These are phyloP conservation scores for Clistopyga incitator DNA, from an alignment of 2,888 invertebrate species.

Conservation along the genomic window DNA sequence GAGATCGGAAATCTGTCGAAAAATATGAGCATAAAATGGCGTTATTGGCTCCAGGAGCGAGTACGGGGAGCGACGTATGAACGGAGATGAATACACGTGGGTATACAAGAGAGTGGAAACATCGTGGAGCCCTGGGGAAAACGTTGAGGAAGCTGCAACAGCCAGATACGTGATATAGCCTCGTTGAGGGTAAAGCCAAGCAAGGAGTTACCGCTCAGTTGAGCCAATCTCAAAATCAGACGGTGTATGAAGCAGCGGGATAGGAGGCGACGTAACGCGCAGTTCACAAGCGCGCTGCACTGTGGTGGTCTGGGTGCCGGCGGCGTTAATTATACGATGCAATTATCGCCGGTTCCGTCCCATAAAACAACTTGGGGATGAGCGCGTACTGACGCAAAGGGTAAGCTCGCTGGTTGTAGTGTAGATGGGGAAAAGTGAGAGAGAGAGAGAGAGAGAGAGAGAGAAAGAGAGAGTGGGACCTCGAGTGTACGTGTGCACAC, in stretches of 20 bases:
- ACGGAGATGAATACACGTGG: slow-evolving; percentile 6
- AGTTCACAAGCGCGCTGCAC: slow-evolving; percentile 18
- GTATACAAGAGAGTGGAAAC: slow-evolving; percentile 5
- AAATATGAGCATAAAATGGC: not conserved
- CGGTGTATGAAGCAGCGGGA: slow-evolving; percentile 41
- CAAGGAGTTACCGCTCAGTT: slow-evolving; percentile 38
- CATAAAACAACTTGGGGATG: slow-evolving; percentile 64
- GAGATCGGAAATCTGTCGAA: not conserved
- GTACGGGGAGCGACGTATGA: not conserved
- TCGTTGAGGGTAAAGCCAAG: slow-evolving; percentile 2
- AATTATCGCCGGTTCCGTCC: slow-evolving; percentile 68
- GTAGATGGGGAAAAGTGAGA: not conserved
- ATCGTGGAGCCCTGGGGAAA: slow-evolving; percentile 24
- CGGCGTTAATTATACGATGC: slow-evolving; percentile 70
- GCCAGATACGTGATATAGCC: slow-evolving; percentile 24
- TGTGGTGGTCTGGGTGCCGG: slow-evolving; percentile 48
- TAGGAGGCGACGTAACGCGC: slow-evolving; percentile 12
- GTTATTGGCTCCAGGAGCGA: not conserved
- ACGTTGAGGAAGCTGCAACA: slow-evolving; percentile 35
- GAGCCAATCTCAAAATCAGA: slow-evolving; percentile 50
- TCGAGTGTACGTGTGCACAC: not conserved
- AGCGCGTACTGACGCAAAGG: slow-evolving; percentile 41
- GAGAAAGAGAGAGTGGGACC: not conserved
- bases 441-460: no score
- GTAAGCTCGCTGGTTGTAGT: not conserved